These are phyloP conservation scores for Pristionchus maxplancki DNA, from an alignment of 2,888 invertebrate genomes.

Conservation along the genomic window DNA sequence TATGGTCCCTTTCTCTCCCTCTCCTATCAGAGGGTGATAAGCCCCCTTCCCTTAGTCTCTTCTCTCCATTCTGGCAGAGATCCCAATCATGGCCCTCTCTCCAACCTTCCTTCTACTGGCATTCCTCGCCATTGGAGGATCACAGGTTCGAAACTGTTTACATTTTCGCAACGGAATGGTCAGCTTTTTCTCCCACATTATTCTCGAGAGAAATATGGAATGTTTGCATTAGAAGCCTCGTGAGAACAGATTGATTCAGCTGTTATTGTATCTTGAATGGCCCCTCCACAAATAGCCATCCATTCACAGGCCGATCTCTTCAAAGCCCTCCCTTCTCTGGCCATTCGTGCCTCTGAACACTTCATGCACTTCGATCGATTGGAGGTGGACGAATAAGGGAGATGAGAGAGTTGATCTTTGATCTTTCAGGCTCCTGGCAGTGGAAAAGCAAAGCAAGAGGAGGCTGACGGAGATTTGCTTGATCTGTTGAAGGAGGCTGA, in stretches of 20 bases:
- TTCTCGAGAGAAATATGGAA: not conserved
- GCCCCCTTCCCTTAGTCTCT: slow-evolving; percentile 18
- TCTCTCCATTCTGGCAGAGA: not conserved
- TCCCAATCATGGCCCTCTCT: slow-evolving; percentile 11
- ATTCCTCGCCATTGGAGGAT: not conserved
- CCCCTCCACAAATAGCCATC: not conserved
- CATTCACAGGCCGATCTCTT: slow-evolving; percentile 18
- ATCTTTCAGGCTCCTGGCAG: slow-evolving; percentile 5
- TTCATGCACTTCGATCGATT: slow-evolving; percentile 32
- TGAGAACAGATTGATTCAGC: not conserved
- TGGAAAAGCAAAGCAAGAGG: slow-evolving; percentile 29
- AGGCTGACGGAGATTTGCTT: not conserved
- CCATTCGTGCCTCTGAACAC: slow-evolving; percentile 46
- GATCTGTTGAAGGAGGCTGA: slow-evolving; percentile 22
- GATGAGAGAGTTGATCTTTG: not conserved
- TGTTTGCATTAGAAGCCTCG: not conserved
- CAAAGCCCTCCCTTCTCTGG: not conserved
- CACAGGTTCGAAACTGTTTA: not conserved
- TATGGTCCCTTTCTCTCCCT: not conserved
- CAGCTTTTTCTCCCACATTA: not conserved
- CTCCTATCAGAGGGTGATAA: slow-evolving; percentile 28
- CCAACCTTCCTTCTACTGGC: not conserved
- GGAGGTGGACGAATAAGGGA: not conserved
- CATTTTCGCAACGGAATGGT: not conserved
- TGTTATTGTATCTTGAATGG: not conserved